phyloP scores from a whole-genome alignment of 1,140 invertebrate genomes.

The Apis laboriosa region DNA sequence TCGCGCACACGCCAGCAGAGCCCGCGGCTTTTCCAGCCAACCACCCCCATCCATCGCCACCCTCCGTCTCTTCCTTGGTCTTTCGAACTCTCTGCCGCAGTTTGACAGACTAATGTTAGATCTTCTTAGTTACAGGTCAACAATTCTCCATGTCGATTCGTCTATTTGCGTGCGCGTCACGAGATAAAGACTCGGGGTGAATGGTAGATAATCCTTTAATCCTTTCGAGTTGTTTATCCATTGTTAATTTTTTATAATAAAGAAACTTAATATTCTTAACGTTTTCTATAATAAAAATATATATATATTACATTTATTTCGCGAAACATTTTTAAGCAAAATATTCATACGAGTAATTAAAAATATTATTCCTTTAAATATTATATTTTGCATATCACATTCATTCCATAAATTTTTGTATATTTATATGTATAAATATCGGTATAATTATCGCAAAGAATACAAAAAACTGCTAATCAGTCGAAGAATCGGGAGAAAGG shows the following conservation, averaged over 20 bases:
- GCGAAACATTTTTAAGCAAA: no score
- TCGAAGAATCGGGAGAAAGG: constrained; percentile 1
- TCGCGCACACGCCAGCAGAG: constrained; percentile 73
- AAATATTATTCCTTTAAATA: no score
- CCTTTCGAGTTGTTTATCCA: neutral
- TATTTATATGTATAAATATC: no score
- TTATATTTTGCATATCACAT: no score
- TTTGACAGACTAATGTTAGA: constrained; percentile 66
- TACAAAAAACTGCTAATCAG: constrained; percentile 12
- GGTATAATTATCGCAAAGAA: neutral
- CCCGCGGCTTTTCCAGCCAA: constrained; percentile 69
- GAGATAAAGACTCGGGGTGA: neutral
- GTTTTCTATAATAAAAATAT: no score
- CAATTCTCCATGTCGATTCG: neutral
- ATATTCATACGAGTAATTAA: no score
- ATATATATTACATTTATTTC: no score
- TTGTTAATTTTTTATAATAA: no score
- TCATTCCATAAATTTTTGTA: neutral
- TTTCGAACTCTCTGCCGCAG: constrained; percentile 29
- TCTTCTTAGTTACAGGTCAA: constrained; percentile 33
- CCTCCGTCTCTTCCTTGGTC: constrained; percentile 1
- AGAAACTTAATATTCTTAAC: no score
- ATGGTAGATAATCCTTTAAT: neutral
- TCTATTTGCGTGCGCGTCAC: neutral
- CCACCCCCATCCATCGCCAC: constrained; percentile 30